Evolutionary conservation across 2,797 vertebrate species (phyloP), one percentile per base, ranked within the genome.

Genomic region (Labeo calbasu): DNA sequence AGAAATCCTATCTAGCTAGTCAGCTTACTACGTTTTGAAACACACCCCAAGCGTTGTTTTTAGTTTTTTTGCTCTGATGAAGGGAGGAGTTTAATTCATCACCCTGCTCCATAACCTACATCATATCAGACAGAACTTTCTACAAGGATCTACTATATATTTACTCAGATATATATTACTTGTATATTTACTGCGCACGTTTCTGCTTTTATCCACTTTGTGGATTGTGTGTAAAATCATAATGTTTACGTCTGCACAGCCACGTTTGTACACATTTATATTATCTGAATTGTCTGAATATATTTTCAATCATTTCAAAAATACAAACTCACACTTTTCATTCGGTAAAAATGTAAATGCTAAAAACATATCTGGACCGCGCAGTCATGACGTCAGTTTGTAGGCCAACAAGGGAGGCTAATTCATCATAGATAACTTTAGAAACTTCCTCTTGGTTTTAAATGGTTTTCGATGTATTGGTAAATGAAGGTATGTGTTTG

Each of bases 71-170:
- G 14, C 14, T 40, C n/a, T 40, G 28, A 32, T 50, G 2, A 61
- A 71, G 28, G 68, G 83, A 84, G 76, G 83, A 43, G 68, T 84
- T 63, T 51, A 25, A 61, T 71, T 50, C 4, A 28, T 76, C 9
- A n/a, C 48, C 11, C 14, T 23, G 19, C 13, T 63, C 51, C 59
- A 46, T 13, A 21, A 25, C 2, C 3, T 12, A 28, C 25, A 65
- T 51, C 13, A 40, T n/a, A 40, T 43, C 36, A 69, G 19, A n/a
- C 66, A n/a, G 7, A 17, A 65, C 63, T 19, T 63, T 46, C 1
- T 10, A 46, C 43, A 8, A 46, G 8, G 43, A 46, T 46, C 43
- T 46, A 43, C 40, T 43, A 43, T 7, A 43, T 43, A 43, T 43
- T 43, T 43, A 1, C 8, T 0, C 13, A 14, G 21, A 55, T 55